Evolutionary conservation across 1,140 invertebrate genomes (phyloP).

Genomic region (Ips nitidus): DNA sequence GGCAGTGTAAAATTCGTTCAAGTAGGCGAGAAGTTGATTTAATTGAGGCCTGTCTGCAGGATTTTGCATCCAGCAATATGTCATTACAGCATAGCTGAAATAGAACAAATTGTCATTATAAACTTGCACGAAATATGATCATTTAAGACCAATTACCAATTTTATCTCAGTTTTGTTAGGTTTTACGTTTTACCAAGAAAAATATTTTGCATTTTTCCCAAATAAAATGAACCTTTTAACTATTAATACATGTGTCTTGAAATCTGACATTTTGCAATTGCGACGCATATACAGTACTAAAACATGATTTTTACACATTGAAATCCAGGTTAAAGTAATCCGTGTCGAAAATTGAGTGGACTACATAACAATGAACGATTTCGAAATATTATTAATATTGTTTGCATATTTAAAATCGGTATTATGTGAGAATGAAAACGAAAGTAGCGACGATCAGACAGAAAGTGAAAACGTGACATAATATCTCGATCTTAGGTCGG

Average conservation of each 20-base stretch:
- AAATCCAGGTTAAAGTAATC: no score
- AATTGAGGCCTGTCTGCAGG: slow-evolving; percentile 87
- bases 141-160: no score
- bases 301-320: no score
- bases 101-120: background rate
- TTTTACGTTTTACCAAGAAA: no score
- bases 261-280: no score
- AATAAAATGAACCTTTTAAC: no score
- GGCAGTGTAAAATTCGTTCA: slow-evolving; percentile 72
- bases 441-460: slow-evolving; percentile 31
- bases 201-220: no score
- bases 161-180: no score
- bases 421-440: slow-evolving; percentile 40
- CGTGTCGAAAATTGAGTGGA: background rate
- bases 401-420: slow-evolving; percentile 33
- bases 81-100: slow-evolving; percentile 86
- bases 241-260: no score
- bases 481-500: slow-evolving; percentile 24
- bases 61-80: slow-evolving; percentile 88
- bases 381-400: slow-evolving; percentile 27
- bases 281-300: no score
- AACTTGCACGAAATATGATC: no score
- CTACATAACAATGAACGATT: slow-evolving; percentile 16
- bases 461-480: slow-evolving; percentile 36
- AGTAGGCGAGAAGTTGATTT: slow-evolving; percentile 78